Evolutionary conservation across 2,113 vertebrate genomes (phyloP), one percentile per base, ranked within the genome.

Genomic region (Gopherus evgoodei): DNA sequence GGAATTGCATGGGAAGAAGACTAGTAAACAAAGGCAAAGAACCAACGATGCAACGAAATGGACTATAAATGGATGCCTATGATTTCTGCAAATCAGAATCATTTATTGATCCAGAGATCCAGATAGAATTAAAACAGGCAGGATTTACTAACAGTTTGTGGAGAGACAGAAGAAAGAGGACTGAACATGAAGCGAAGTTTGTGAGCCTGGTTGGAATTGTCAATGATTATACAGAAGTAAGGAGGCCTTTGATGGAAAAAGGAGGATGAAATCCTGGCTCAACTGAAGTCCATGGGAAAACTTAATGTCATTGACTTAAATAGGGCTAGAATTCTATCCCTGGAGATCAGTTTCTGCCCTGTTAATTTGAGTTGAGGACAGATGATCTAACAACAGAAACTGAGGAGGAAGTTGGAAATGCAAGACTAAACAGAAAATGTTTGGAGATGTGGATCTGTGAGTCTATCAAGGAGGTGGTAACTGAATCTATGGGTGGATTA

Each of bases 361-460:
- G 50, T 16, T 21, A 5, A 49, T 16, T 72, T 44, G n/a, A 75
- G 38, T 42, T 24, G 38, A 42, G 10, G 59, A n/a, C n/a, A 76
- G 44, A 49, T 5, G 27, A n/a, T 2, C 53, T 8, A 3, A 0
- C 1, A 81, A 17, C 57, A 87, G 56, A 81, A 84, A 22, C 72
- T 57, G 83, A 31, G 0, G 0, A 49, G 59, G 54, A 62, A 57
- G 54, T 16, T 2, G 38, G 25, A 44, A n/a, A 79, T 0, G 2
- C 4, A 5, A 31, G 27, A 22, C 0, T 50, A 85, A 92, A 25
- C 1, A 52, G 2, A 0, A 38, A 9, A 0, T 0, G 31, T 42
- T 84, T 91, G 84, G 31, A 5, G 80, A 53, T 0, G 0, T 2
- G 21, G 14, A 19, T 12, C 1, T 25, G 72, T 79, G 82, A 3